These are phyloP conservation scores for Scolopax mira DNA, from an alignment of 2,113 vertebrate genomes.

Conservation along the genomic window DNA sequence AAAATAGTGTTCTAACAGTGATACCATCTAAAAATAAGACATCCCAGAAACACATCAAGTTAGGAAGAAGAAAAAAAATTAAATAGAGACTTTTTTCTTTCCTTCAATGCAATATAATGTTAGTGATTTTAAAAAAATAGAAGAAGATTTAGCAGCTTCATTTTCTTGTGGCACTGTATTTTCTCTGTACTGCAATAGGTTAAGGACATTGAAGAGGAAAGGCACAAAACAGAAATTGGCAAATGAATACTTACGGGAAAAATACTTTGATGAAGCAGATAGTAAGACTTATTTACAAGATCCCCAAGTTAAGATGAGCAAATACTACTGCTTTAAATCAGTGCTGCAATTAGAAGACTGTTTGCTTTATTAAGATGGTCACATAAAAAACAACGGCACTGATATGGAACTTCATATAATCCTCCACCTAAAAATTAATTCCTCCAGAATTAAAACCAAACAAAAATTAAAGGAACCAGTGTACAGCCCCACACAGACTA, in stretches of 20 bases:
- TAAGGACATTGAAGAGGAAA: constrained; percentile 84
- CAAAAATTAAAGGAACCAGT: constrained; percentile 64
- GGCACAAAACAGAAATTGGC: constrained; percentile 87
- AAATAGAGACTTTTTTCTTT: constrained; percentile 81
- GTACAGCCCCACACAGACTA: constrained; percentile 85
- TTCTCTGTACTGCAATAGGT: constrained; percentile 83
- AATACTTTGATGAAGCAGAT: constrained; percentile 72
- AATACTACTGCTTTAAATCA: constrained; percentile 64
- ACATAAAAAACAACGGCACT: constrained; percentile 69
- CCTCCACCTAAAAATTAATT: constrained; percentile 60
- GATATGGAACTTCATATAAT: constrained; percentile 62
- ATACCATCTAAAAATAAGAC: constrained; percentile 96
- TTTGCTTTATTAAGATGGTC: constrained; percentile 66
- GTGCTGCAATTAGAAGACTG: constrained; percentile 50
- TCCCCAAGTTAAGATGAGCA: constrained; percentile 68
- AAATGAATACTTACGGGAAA: constrained; percentile 67
- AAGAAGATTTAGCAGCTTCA: constrained; percentile 86
- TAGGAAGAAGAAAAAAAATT: constrained; percentile 80
- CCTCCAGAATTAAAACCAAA: constrained; percentile 52
- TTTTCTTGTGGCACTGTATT: constrained; percentile 80
- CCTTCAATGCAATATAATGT: constrained; percentile 82
- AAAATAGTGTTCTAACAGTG: constrained; percentile 99
- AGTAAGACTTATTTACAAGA: constrained; percentile 74
- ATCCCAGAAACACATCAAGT: constrained; percentile 81
- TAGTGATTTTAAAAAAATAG: constrained; percentile 86